Conservation (phyloP, 2,113 vertebrate species). For the Xenopus borealis region DNA sequence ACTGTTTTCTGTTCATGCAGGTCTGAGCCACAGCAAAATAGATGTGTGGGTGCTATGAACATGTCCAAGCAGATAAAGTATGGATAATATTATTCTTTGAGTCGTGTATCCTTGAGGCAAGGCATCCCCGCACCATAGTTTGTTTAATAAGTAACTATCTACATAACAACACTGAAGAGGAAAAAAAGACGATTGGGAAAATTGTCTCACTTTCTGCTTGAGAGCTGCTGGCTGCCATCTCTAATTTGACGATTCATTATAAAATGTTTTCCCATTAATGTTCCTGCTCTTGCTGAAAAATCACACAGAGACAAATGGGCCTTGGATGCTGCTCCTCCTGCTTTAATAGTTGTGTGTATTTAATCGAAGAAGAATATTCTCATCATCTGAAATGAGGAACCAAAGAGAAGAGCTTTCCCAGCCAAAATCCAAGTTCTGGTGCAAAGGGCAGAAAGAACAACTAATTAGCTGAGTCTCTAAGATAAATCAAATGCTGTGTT, state of each 20-base stretch:
- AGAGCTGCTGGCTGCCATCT: constrained; percentile 13
- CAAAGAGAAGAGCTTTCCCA: neutral
- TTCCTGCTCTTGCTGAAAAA: constrained; percentile 24
- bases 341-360: constrained; percentile 30
- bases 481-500: neutral
- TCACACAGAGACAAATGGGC: constrained; percentile 24
- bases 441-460: no score
- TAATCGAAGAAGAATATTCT: constrained; percentile 12
- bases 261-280: constrained; percentile 38
- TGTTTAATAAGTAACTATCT: constrained; percentile 22
- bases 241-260: constrained; percentile 42
- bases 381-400: constrained; percentile 20
- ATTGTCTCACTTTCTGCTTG: constrained; percentile 26
- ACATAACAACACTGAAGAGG: constrained; percentile 24
- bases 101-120: neutral
- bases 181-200: neutral
- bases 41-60: neutral
- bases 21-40: neutral
- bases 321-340: neutral
- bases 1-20: neutral
- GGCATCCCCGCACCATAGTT: neutral
- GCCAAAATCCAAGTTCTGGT: neutral
- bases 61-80: constrained; percentile 6
- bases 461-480: neutral
- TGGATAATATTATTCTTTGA: neutral